phyloP scores from a whole-genome alignment of 2,797 vertebrate genomes.

The Telmatherina bonti region DNA sequence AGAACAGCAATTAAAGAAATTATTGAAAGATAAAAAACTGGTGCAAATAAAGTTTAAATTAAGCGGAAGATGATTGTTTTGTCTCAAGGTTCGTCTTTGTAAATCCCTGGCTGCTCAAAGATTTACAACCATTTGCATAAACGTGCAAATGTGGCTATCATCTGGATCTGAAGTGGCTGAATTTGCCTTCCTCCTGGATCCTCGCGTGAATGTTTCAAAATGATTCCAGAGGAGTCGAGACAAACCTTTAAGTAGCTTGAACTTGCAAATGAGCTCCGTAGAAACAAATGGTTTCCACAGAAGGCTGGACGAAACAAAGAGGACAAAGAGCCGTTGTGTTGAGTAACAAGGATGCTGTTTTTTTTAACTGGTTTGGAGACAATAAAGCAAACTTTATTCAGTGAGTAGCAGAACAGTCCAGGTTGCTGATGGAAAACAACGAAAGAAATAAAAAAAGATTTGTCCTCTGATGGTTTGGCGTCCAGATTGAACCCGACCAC shows the following conservation, averaged over 20 bases:
- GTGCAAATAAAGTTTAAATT: neutral
- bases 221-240: constrained; percentile 27
- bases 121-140: constrained; percentile 84
- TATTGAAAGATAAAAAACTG: neutral
- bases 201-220: constrained; percentile 75
- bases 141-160: constrained; percentile 82
- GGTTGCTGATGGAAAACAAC: too few species aligned
- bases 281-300: neutral
- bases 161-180: constrained; percentile 60
- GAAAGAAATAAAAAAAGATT: too few species aligned
- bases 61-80: neutral
- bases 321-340: too few species aligned
- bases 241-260: constrained; percentile 39
- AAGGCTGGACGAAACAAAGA: constrained; percentile 9
- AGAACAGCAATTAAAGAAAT: rapidly evolving
- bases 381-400: too few species aligned
- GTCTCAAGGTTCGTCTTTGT: constrained; percentile 39
- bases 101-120: constrained; percentile 58
- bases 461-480: too few species aligned
- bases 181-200: constrained; percentile 74
- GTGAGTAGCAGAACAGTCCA: too few species aligned
- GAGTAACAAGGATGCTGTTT: too few species aligned
- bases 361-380: too few species aligned
- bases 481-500: too few species aligned
- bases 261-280: constrained; percentile 51